Percentiles rank a stretch among this genome's conserved stretches.
These are phyloP conservation scores for Pachyrhynchus sulphureomaculatus DNA, from an alignment of 1,140 invertebrate species.

Conservation along the genomic window DNA sequence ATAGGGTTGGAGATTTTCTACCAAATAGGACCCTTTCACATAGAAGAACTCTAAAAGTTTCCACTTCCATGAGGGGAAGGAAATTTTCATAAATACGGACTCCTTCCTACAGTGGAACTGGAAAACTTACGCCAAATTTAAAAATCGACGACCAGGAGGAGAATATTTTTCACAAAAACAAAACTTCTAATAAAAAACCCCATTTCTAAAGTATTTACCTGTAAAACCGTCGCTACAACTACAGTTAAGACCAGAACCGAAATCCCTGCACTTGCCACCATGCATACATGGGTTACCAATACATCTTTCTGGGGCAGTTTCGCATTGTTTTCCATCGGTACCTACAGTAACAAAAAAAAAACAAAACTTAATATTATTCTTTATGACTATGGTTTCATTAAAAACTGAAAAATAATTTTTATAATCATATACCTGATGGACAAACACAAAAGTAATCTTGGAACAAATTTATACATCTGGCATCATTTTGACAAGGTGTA, in stretches of 20 bases:
- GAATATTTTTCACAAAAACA: too few species aligned
- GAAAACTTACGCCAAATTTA: neutral
- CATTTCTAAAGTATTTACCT: neutral
- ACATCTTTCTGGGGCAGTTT: constrained; percentile 92
- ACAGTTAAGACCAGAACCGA: constrained; percentile 92
- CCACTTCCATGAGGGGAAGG: too few species aligned
- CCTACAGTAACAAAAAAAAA: constrained; percentile 71
- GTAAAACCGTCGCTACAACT: constrained; percentile 83
- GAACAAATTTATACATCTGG: constrained; percentile 89
- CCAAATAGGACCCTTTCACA: too few species aligned
- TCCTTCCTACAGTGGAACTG: neutral
- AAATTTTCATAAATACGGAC: too few species aligned
- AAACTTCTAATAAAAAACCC: neutral
- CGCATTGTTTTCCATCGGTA: constrained; percentile 92
- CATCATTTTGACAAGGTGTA: constrained; percentile 89
- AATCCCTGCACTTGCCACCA: constrained; percentile 90
- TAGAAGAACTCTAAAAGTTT: too few species aligned
- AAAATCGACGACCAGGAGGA: too few species aligned
- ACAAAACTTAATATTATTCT: too few species aligned
- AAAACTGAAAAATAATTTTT: too few species aligned
- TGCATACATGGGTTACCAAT: constrained; percentile 97
- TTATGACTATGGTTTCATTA: too few species aligned
- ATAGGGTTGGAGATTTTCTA: too few species aligned
- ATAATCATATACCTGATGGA: constrained; percentile 54
- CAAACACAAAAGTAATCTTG: constrained; percentile 93